Evolutionary conservation across 2,797 vertebrate species (phyloP).

Genomic region (Okamejei kenojei): DNA sequence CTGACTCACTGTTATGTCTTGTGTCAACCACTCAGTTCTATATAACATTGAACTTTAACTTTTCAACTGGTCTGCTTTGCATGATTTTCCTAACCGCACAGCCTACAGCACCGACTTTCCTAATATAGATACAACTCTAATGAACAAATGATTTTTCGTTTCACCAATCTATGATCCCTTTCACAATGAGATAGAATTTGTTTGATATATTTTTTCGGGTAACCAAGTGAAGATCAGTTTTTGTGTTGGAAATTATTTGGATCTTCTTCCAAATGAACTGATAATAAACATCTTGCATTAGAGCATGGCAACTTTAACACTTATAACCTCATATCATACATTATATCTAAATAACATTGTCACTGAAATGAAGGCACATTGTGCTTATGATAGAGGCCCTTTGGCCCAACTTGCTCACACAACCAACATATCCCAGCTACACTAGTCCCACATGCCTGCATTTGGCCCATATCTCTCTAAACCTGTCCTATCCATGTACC

Average conservation of each 20-base stretch:
- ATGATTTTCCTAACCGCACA: neutral
- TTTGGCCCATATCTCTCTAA: too few species aligned
- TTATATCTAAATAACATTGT: neutral
- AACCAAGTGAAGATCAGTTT: neutral
- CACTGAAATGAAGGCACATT: neutral
- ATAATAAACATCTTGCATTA: neutral
- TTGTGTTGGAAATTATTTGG: neutral
- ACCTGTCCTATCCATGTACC: too few species aligned
- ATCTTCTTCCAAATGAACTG: neutral
- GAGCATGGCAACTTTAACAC: neutral
- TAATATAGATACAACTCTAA: neutral
- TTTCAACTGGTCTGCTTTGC: neutral
- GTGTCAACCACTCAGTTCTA: neutral
- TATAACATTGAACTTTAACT: neutral
- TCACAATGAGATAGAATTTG: neutral
- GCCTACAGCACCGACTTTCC: neutral
- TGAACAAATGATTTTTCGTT: neutral
- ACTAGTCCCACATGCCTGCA: too few species aligned
- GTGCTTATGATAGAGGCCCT: neutral
- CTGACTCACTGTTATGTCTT: neutral
- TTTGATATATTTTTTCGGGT: neutral
- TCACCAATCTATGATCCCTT: neutral
- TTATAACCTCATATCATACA: too few species aligned
- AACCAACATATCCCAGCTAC: too few species aligned
- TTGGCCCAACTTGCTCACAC: too few species aligned